Conservation (phyloP, 2,888 invertebrate species). For the Sturmia bella region DNA sequence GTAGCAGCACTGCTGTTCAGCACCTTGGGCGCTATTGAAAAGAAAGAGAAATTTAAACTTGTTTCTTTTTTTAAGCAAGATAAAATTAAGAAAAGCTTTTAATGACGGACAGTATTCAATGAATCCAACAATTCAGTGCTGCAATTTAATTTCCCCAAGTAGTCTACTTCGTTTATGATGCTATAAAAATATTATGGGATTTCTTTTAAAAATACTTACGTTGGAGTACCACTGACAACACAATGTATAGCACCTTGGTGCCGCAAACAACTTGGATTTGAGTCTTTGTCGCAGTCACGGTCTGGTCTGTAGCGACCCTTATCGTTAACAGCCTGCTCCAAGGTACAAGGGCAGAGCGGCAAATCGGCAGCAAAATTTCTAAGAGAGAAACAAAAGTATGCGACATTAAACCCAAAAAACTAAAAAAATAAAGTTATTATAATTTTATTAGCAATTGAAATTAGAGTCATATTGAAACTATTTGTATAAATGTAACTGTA, state of each 20-base stretch:
- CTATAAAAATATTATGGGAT: background rate
- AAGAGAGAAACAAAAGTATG: background rate
- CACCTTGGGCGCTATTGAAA: slow-evolving; percentile 88
- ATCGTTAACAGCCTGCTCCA: slow-evolving; percentile 94
- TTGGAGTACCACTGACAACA: slow-evolving; percentile 93
- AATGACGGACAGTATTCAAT: too few species aligned
- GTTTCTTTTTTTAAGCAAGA: background rate
- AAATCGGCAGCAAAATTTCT: slow-evolving; percentile 94
- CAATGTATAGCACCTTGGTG: slow-evolving; percentile 96
- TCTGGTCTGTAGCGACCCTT: slow-evolving; percentile 96
- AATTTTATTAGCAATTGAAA: background rate
- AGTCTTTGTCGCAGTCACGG: slow-evolving; percentile 93
- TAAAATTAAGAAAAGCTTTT: too few species aligned
- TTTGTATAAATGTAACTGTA: slow-evolving; percentile 22
- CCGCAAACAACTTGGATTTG: slow-evolving; percentile 93
- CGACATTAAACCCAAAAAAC: slow-evolving; percentile 8
- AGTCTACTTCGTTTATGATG: too few species aligned
- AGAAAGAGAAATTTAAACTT: background rate
- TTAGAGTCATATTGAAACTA: slow-evolving; percentile 20
- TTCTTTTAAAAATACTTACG: slow-evolving; percentile 84
- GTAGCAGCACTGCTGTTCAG: slow-evolving; percentile 99
- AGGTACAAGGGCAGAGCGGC: slow-evolving; percentile 94
- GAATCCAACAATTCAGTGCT: too few species aligned
- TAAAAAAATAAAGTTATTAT: slow-evolving; percentile 34
- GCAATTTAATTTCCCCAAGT: too few species aligned